A percentile compares a stretch with the other conserved stretches of the same genome.
These are phyloP conservation scores for Globia sparganii DNA, from an alignment of 2,888 invertebrate genomes.

Conservation along the genomic window DNA sequence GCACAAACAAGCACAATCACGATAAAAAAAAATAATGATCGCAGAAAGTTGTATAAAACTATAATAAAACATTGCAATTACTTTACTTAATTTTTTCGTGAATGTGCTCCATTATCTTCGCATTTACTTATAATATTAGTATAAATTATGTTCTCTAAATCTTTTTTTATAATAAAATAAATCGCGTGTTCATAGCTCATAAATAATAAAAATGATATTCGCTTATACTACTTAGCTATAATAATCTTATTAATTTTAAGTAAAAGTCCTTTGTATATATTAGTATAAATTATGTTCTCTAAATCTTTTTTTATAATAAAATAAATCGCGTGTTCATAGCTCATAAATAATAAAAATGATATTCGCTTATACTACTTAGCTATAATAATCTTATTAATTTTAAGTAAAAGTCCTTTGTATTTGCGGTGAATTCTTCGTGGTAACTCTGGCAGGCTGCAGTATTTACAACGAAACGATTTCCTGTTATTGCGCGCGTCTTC, in stretches of 20 bases:
- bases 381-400: neutral
- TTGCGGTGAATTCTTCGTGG: neutral
- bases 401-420: conserved; percentile 1
- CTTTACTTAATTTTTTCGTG: neutral
- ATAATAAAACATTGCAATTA: neutral
- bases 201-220: conserved; percentile 11
- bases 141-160: neutral
- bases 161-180: neutral
- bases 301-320: neutral
- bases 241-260: neutral
- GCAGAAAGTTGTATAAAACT: neutral
- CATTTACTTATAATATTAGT: neutral
- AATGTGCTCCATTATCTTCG: neutral
- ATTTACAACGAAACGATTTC: conserved; percentile 5
- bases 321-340: conserved; percentile 43
- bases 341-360: conserved; percentile 9
- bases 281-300: neutral
- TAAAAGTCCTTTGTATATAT: neutral
- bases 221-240: neutral
- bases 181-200: conserved; percentile 44
- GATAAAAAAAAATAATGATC: neutral
- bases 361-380: neutral
- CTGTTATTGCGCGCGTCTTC: neutral
- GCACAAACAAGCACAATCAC: neutral
- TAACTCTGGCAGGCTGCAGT: conserved; percentile 23